A percentile compares a stretch with the other conserved stretches of the same genome.
These are phyloP conservation scores for Listronotus oregonensis DNA, from an alignment of 1,140 invertebrate genomes.

Conservation along the genomic window DNA sequence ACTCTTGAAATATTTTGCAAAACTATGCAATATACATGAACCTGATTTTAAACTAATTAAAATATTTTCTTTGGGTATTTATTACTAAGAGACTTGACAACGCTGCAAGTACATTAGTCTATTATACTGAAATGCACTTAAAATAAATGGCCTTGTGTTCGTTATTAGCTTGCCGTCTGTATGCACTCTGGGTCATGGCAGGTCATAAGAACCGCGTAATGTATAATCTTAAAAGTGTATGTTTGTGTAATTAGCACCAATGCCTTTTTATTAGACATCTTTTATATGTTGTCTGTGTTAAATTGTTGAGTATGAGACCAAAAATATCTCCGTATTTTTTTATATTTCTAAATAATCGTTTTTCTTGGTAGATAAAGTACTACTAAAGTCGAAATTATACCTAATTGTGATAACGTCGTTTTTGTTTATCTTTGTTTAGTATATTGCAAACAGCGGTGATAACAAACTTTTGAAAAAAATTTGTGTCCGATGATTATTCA, in stretches of 20 bases:
- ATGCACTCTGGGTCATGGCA: constrained; percentile 15
- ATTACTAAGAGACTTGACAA: neutral
- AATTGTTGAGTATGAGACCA: neutral
- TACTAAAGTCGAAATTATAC: no score
- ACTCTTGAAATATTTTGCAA: no score
- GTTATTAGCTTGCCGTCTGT: constrained; percentile 26
- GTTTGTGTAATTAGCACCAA: constrained; percentile 10
- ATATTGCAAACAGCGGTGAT: no score
- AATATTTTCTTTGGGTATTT: neutral
- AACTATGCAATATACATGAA: no score
- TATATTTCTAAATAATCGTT: no score
- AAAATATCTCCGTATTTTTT: no score
- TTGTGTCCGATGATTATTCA: no score
- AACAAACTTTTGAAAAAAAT: no score
- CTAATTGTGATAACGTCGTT: no score
- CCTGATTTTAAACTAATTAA: no score
- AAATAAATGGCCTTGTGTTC: constrained; percentile 29
- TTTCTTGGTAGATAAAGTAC: no score
- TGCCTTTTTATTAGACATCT: constrained; percentile 9
- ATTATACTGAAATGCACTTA: constrained; percentile 12
- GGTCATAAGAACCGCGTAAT: constrained; percentile 15
- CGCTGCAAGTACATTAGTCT: neutral
- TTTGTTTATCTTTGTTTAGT: no score
- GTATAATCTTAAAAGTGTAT: constrained; percentile 6
- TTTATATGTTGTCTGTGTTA: constrained; percentile 2